Evolutionary conservation across 2,888 invertebrate genomes (phyloP).

Genomic region (Campoplex capitator): DNA sequence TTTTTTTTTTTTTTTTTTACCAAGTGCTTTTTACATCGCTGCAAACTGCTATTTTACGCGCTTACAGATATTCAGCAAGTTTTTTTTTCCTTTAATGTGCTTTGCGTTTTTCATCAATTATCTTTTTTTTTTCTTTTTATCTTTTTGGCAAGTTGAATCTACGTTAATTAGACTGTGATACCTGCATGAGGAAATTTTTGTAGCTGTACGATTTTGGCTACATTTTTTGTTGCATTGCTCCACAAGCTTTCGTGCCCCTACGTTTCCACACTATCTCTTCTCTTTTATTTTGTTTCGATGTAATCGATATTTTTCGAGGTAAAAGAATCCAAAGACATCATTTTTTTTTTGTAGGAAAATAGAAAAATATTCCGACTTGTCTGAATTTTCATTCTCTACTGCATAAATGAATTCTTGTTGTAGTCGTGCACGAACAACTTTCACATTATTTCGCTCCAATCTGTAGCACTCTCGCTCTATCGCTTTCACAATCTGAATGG

Average conservation of each 20-base stretch:
- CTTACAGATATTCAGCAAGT: conserved; percentile 20
- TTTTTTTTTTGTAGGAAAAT: too few relatives aligned
- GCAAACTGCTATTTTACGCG: background rate
- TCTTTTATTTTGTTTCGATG: background rate
- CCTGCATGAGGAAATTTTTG: conserved; percentile 40
- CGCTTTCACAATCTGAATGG: conserved; percentile 16
- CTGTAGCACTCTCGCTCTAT: background rate
- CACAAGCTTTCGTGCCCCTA: background rate
- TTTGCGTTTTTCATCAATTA: background rate
- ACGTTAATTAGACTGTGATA: background rate
- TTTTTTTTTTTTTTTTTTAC: background rate
- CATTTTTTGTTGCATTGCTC: background rate
- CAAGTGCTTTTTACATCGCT: background rate
- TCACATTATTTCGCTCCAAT: conserved; percentile 10
- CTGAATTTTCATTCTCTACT: background rate
- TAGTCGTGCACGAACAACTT: conserved; percentile 2
- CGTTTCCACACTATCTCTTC: background rate
- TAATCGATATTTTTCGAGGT: background rate
- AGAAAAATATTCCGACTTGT: background rate
- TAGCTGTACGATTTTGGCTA: conserved; percentile 12
- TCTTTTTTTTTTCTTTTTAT: background rate
- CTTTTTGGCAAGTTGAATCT: background rate
- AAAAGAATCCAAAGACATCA: background rate
- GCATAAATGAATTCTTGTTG: background rate
- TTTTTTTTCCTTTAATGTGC: background rate